Evolutionary conservation across 2,888 invertebrate genomes (phyloP).

Genomic region (Eupelmus urozonus): DNA sequence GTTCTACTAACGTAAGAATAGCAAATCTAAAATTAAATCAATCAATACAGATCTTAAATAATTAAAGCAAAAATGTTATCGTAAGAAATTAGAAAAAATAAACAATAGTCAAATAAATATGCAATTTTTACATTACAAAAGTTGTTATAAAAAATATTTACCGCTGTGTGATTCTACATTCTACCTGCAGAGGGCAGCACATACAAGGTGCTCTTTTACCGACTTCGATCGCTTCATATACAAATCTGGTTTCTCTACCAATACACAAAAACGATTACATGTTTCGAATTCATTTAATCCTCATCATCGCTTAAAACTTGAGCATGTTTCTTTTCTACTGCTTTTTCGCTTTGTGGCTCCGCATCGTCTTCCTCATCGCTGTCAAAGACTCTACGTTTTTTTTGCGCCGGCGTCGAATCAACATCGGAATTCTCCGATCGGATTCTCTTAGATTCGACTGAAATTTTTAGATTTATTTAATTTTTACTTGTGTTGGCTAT

Average conservation of each 20-base stretch:
- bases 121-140: too few species aligned
- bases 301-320: constrained; percentile 69
- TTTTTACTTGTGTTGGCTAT: background rate
- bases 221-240: background rate
- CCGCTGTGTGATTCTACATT: background rate
- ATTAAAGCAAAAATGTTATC: too few species aligned
- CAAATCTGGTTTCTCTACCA: background rate
- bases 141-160: too few species aligned
- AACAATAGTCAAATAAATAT: too few species aligned
- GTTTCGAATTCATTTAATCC: constrained; percentile 62
- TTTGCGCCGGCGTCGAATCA: constrained; percentile 64
- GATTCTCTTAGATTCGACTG: constrained; percentile 67
- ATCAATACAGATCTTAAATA: too few species aligned
- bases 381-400: constrained; percentile 72
- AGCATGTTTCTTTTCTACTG: constrained; percentile 60
- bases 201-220: constrained; percentile 12
- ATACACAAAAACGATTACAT: too few species aligned
- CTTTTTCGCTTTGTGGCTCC: constrained; percentile 45
- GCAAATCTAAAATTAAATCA: too few species aligned
- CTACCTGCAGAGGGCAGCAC: constrained; percentile 52
- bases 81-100: too few species aligned
- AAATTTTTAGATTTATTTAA: background rate
- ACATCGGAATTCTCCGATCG: constrained; percentile 67
- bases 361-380: constrained; percentile 71
- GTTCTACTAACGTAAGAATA: too few species aligned